Percentiles rank a stretch among this genome's conserved stretches.
Evolutionary conservation across 2,113 vertebrate species (phyloP).

Genomic region (Albula goreensis): DNA sequence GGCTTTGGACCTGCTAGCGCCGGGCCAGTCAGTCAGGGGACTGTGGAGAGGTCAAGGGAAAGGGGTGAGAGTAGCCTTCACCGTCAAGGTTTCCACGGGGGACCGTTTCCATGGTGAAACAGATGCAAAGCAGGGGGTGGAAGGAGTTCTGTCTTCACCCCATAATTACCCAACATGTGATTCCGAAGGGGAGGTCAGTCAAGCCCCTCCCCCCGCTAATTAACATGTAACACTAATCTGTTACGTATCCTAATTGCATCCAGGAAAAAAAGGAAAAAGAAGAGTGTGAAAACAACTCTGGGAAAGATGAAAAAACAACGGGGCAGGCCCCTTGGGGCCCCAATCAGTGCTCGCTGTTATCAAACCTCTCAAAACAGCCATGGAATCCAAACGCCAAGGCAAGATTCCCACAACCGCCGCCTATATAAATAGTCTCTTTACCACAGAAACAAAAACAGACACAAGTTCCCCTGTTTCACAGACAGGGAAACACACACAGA

Average conservation of each 20-base stretch:
- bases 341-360: constrained; percentile 45
- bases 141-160: constrained; percentile 28
- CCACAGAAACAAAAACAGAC: constrained; percentile 38
- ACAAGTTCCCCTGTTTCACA: constrained; percentile 39
- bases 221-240: constrained; percentile 50
- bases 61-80: constrained; percentile 26
- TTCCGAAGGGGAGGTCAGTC: constrained; percentile 37
- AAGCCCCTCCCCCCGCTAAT: constrained; percentile 32
- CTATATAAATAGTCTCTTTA: constrained; percentile 24
- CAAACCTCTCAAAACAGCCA: constrained; percentile 37
- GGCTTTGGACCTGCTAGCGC: constrained; percentile 9
- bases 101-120: neutral
- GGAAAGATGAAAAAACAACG: constrained; percentile 47
- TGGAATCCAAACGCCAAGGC: neutral
- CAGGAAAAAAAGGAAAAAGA: constrained; percentile 31
- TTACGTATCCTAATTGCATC: constrained; percentile 47
- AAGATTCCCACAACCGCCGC: constrained; percentile 20
- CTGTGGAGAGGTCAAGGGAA: constrained; percentile 37
- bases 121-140: constrained; percentile 31
- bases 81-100: constrained; percentile 10
- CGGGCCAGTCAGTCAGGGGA: constrained; percentile 3
- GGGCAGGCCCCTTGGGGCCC: constrained; percentile 54
- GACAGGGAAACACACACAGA: constrained; percentile 49
- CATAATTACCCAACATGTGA: constrained; percentile 45
- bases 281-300: constrained; percentile 42